Percentiles rank a stretch among this genome's conserved stretches.
Conservation (phyloP, 2,888 invertebrate genomes). For the Allolobophora icterica region DNA sequence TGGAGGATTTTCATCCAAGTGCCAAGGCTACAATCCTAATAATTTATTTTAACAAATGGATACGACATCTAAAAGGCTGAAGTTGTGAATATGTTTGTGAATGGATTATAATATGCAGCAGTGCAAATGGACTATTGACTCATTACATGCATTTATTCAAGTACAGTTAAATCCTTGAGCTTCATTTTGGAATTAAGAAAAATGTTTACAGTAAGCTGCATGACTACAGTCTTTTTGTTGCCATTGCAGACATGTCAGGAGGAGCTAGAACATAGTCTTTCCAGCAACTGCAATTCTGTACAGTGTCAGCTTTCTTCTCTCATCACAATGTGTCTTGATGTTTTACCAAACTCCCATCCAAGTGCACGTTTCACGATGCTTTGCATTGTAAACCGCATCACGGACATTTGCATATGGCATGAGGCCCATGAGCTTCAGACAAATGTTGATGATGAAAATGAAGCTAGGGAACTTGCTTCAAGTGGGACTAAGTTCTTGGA, state of each 20-base stretch:
- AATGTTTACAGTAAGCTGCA: background rate
- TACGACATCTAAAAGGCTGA: too few relatives aligned
- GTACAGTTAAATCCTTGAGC: background rate
- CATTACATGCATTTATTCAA: too few relatives aligned
- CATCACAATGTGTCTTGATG: conserved; percentile 69
- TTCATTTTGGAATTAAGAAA: background rate
- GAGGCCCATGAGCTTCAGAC: conserved; percentile 57
- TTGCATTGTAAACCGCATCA: conserved; percentile 69
- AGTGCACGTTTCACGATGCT: conserved; percentile 68
- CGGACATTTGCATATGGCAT: conserved; percentile 69
- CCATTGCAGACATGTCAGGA: conserved; percentile 46
- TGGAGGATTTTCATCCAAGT: too few relatives aligned
- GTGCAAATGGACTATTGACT: too few relatives aligned
- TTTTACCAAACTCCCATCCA: conserved; percentile 64
- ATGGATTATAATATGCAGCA: too few relatives aligned
- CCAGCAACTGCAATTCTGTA: conserved; percentile 52
- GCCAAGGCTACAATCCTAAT: too few relatives aligned
- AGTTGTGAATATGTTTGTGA: too few relatives aligned
- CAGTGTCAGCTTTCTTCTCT: conserved; percentile 68
- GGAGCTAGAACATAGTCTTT: conserved; percentile 39
- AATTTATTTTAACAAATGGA: too few relatives aligned
- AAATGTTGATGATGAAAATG: background rate
- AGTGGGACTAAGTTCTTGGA: background rate
- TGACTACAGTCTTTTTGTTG: background rate
- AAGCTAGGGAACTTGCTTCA: background rate